Percentiles rank a stretch among this genome's conserved stretches.
Conservation (phyloP, 2,888 invertebrate genomes). For the Nematopogon swammerdamellus region DNA sequence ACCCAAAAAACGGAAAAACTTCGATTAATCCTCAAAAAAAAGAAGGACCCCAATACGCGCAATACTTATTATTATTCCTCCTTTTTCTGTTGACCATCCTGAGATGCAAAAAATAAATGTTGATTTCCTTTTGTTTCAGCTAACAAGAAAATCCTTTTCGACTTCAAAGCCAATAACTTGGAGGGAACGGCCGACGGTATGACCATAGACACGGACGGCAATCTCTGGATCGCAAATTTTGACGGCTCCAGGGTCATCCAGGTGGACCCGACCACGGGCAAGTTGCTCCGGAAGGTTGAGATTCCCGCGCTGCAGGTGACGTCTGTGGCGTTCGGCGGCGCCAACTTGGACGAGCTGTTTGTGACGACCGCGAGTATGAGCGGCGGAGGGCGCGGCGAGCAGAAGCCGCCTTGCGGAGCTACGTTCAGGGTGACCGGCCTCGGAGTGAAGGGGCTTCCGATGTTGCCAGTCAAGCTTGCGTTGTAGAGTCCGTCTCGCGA, state of each 20-base stretch:
- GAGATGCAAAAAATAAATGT: too few species aligned
- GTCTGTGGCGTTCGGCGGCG: constrained; percentile 71
- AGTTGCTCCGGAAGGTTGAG: constrained; percentile 54
- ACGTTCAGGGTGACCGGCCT: constrained; percentile 62
- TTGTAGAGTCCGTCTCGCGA: too few species aligned
- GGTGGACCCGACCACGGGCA: constrained; percentile 51
- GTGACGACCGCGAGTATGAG: constrained; percentile 60
- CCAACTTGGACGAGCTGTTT: constrained; percentile 63
- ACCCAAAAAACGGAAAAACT: too few species aligned
- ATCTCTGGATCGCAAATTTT: constrained; percentile 73
- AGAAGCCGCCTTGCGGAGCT: constrained; percentile 52
- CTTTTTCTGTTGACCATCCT: too few species aligned
- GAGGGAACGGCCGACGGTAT: constrained; percentile 63
- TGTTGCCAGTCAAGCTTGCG: background rate
- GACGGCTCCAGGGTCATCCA: constrained; percentile 56
- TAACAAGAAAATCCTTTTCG: constrained; percentile 58
- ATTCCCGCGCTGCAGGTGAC: constrained; percentile 63
- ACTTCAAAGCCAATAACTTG: constrained; percentile 42
- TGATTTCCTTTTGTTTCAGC: constrained; percentile 41
- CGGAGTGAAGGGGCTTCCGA: constrained; percentile 53
- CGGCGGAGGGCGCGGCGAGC: constrained; percentile 24
- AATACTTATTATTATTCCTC: too few species aligned
- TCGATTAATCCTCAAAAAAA: too few species aligned
- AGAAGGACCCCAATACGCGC: too few species aligned
- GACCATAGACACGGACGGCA: constrained; percentile 73